Percentiles rank a stretch among this genome's conserved stretches.
Evolutionary conservation across 2,113 vertebrate genomes (phyloP).

Genomic region (Cochlearius cochlearius): DNA sequence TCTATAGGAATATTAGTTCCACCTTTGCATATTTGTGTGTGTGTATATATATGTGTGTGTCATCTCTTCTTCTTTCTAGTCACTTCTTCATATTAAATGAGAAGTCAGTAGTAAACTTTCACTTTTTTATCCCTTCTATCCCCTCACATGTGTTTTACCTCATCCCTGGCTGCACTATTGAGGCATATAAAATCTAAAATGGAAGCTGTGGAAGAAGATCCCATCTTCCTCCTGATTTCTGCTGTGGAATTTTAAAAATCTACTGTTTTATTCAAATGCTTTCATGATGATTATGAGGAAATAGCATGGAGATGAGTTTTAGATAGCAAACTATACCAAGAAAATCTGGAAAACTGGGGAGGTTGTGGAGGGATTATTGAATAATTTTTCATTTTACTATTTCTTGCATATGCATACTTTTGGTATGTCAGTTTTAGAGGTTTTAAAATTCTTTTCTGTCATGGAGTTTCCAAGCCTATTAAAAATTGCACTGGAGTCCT

Average conservation of each 20-base stretch:
- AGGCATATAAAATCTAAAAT: background rate
- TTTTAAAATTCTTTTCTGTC: background rate
- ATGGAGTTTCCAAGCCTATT: background rate
- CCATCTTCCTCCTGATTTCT: background rate
- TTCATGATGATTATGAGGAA: background rate
- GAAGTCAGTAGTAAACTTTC: background rate
- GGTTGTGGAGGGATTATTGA: background rate
- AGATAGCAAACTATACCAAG: background rate
- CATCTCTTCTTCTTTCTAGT: background rate
- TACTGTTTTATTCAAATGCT: background rate
- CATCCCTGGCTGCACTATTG: background rate
- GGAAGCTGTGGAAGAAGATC: background rate
- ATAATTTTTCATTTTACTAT: background rate
- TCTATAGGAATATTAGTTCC: background rate
- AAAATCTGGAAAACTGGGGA: background rate
- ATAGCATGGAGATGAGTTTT: slow-evolving; percentile 20
- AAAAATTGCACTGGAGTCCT: background rate
- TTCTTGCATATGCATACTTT: background rate
- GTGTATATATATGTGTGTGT: no score
- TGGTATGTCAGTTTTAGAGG: background rate
- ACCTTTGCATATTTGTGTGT: background rate
- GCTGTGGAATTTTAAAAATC: background rate
- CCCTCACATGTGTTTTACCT: background rate
- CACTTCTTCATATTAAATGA: background rate
- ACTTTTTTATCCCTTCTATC: background rate